phyloP scores from a whole-genome alignment of 2,797 vertebrate species.

The Loriculus beryllinus region DNA sequence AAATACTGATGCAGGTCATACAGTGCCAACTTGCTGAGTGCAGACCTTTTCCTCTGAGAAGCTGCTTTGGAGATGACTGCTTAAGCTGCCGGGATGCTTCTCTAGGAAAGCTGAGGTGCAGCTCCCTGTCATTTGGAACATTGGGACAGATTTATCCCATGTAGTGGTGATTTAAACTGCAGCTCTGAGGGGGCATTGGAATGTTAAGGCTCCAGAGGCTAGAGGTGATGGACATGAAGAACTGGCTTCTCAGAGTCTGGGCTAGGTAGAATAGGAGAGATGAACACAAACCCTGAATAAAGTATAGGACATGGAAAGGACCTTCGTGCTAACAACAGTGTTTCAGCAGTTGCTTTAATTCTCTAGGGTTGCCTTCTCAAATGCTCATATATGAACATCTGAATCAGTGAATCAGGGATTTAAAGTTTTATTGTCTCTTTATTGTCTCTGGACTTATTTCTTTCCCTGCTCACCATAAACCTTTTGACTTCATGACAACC shows the following conservation, averaged over 20 bases:
- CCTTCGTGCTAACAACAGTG: not conserved
- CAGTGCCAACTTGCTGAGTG: not conserved
- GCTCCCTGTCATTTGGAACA: rapidly evolving
- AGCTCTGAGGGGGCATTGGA: not conserved
- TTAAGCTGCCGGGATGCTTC: not conserved
- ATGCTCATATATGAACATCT: not conserved
- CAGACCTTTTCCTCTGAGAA: not conserved
- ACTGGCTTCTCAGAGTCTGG: not conserved
- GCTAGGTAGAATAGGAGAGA: not conserved
- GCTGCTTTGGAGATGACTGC: not conserved
- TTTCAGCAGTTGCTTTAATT: not conserved
- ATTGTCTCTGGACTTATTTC: not conserved
- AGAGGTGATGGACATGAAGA: not conserved
- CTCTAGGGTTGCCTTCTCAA: not conserved
- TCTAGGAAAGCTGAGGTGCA: not conserved
- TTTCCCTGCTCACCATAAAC: not conserved
- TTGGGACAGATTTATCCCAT: not conserved
- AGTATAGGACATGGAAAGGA: not conserved
- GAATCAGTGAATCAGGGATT: not conserved
- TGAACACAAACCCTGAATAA: not conserved
- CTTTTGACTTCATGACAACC: not conserved
- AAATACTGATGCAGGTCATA: rapidly evolving
- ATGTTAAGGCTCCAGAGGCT: not conserved
- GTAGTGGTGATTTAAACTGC: not conserved
- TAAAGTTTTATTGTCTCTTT: not conserved